These are phyloP conservation scores for Agraylea sexmaculata DNA, from an alignment of 1,140 invertebrate genomes.

Conservation along the genomic window DNA sequence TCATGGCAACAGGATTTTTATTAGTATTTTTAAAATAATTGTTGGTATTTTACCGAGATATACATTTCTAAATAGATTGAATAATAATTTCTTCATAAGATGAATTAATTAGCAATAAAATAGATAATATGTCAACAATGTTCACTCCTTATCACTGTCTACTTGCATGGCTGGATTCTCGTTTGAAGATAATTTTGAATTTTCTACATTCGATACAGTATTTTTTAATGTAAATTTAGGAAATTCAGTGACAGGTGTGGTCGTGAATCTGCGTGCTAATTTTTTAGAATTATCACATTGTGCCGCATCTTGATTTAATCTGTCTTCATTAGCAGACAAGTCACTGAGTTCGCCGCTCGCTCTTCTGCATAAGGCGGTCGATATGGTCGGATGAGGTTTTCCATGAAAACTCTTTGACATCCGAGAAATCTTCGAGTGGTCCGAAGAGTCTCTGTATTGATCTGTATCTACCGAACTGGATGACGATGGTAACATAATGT, in stretches of 20 bases:
- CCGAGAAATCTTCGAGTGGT: constrained; percentile 31
- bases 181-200: not conserved
- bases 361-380: constrained; percentile 21
- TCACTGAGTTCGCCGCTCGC: constrained; percentile 25
- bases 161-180: constrained; percentile 3
- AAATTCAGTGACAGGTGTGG: constrained; percentile 17
- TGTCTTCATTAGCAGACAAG: not conserved
- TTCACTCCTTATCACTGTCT: too few species aligned
- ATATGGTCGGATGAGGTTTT: constrained; percentile 21
- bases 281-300: constrained; percentile 8
- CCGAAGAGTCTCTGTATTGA: constrained; percentile 39
- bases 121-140: too few species aligned
- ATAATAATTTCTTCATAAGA: too few species aligned
- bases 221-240: not conserved
- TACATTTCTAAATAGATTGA: too few species aligned
- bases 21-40: too few species aligned
- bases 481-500: not conserved
- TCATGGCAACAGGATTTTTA: too few species aligned
- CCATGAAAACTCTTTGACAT: constrained; percentile 37
- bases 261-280: constrained; percentile 17
- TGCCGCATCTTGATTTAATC: not conserved
- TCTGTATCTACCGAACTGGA: constrained; percentile 28
- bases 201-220: not conserved
- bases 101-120: too few species aligned
- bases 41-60: too few species aligned